A percentile compares a stretch with the other conserved stretches of the same genome.
Evolutionary conservation across 2,888 invertebrate genomes (phyloP).

Genomic region (Drosophila infuscata): DNA sequence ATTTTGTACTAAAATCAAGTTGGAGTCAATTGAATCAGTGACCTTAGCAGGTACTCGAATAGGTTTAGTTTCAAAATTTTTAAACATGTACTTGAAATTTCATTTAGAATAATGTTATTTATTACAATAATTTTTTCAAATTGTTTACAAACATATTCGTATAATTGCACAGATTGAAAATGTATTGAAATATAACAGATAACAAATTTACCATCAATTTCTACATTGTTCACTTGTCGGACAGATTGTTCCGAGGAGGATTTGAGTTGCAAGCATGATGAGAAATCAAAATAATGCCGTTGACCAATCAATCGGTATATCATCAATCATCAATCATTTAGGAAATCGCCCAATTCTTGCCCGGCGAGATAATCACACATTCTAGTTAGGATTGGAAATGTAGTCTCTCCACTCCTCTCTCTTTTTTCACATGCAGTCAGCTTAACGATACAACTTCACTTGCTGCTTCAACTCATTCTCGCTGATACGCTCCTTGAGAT

Average conservation of each 20-base stretch:
- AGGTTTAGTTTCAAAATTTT: background rate
- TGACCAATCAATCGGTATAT: background rate
- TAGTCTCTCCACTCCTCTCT: background rate
- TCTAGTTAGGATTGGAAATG: constrained; percentile 33
- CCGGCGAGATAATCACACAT: constrained; percentile 49
- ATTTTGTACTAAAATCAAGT: background rate
- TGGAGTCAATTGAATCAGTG: background rate
- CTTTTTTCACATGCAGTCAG: background rate
- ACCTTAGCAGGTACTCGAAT: background rate
- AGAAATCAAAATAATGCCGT: background rate
- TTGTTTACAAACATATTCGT: background rate
- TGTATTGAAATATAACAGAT: background rate
- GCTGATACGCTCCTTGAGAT: constrained; percentile 80
- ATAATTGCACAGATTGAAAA: background rate
- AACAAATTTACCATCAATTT: background rate
- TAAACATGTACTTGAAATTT: background rate
- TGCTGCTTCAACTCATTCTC: constrained; percentile 84
- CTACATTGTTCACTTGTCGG: background rate
- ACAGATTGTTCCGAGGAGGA: background rate
- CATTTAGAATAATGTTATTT: background rate
- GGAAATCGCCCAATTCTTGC: background rate
- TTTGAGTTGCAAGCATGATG: background rate
- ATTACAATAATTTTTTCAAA: constrained; percentile 1
- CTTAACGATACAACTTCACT: constrained; percentile 83
- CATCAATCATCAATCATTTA: constrained; percentile 8